Evolutionary conservation across 1,140 invertebrate genomes (phyloP), one percentile per base, ranked within the genome.

Genomic region (Acyrthosiphon pisum): DNA sequence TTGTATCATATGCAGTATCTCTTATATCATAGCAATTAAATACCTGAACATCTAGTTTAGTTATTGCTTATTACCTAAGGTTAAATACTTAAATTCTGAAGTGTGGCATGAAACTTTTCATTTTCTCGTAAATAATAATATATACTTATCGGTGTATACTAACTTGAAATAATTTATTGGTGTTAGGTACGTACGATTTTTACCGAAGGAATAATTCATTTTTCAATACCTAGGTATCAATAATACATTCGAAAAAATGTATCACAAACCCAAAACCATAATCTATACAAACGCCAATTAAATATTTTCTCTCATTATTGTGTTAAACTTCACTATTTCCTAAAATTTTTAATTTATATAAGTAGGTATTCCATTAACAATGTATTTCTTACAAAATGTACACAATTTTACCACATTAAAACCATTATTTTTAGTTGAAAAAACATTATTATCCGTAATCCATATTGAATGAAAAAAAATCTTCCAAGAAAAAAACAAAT

Each of bases 261-360:
- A 23, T 53, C 50, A 53, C 6, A 53, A 53, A 6, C 14, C 11
- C 48, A 50, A 50, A 50, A 50, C 0, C 9, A 50, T 50, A 50
- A 50, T 14, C 48, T 50, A 14, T 50, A 50, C 48, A 50, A 60
- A 60, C 56, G 11, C 60, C 60, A 76, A 76, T 76, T 76, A 76
- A 76, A 76, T 6, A n/a, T 76, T 76, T 76, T 76, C 60, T 76
- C 60, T 76, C 30, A n/a, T 76, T 76, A n/a, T n/a, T 76, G 14
- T 76, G 30, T 76, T 76, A 18, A 11, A n/a, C 14, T 76, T 76
- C 60, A 76, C 30, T 76, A 18, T 68, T 76, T 76, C n/a, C n/a
- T n/a, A 76, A 35, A 76, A n/a, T 76, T 76, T n/a, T 68, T n/a
- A n/a, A 68, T n/a, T 68, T 68, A 68, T 68, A n/a, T 68, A n/a